Evolutionary conservation across 2,888 invertebrate genomes (phyloP), one percentile per base, ranked within the genome.

Genomic region (Spisula solida): DNA sequence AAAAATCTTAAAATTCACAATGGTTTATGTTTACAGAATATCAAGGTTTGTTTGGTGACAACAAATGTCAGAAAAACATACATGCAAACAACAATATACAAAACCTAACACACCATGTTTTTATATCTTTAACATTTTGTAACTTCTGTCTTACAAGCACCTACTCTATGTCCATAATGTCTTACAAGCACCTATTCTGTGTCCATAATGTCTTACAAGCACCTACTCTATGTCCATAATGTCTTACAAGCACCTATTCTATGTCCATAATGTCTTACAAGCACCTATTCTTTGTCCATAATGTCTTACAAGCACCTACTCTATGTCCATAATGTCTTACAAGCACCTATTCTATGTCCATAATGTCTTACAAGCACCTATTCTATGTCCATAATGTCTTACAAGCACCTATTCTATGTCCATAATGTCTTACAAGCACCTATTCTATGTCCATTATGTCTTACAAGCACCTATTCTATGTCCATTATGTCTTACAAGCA

Each of bases 41-140:
- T 66, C 60, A 66, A 66, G 60, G 25, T 66, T 25, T 66, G 60
- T 10, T 66, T 70, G 16, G 75, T 31, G 75, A 31, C 75, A 18
- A 75, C 29, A 75, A 75, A 31, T 75, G 34, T 75, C 60, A 75
- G 31, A 75, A 75, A 34, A 75, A 75, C 2, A 31, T 14, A 70
- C n/a, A 41, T 66, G n/a, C 29, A 31, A 70, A 75, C 75, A 75
- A 31, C 31, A 75, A 14, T 31, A 31, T 75, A 34, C 16, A 75
- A 75, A 31, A 75, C 31, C 34, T 34, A 16, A 75, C 16, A 75
- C 75, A 75, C 18, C 14, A 31, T 31, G 34, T 75, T 75, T 41
- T 34, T 75, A 75, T 34, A 16, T 75, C 16, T 14, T 75, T 75
- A 25, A 66, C 60, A 66, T 25, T 66, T 41, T 66, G 25, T 25